Base-by-base conservation (phyloP, 2,797 vertebrate genomes). In the Pygocentrus nattereri region DNA sequence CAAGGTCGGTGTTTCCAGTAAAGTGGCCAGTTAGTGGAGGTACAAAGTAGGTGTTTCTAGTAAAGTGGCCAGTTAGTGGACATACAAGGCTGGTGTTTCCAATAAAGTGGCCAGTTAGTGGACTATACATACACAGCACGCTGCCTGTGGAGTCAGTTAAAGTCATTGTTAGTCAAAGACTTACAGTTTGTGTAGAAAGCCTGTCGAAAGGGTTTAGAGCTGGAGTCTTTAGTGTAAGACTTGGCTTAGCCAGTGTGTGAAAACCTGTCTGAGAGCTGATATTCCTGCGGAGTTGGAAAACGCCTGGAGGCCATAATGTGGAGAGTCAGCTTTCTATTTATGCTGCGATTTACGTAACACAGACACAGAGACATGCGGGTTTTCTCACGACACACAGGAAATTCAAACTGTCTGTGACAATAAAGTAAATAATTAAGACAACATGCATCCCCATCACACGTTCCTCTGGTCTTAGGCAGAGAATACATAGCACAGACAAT, bases 241-340 rank as follows among this genome's bases (percentile, higher is more conserved):
- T 16, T 30, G 25, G 7, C 23, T 10, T 50, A 30, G 19, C 10
- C 16, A 18, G 44, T 27, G n/a, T 71, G 68, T 70, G 15, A 62
- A 10, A 16, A 70, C 65, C 65, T 68, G 65, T 68, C 65, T 47
- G 25, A 70, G 44, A 23, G 44, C 25, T 50, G 50, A 73, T 73
- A 49, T 56, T 73, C 44, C 30, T 44, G 64, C 34, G 44, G 34
- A 68, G 38, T 8, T 13, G 64, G 49, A 73, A 49, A 73, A 54
- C 10, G 70, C 70, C 70, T n/a, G 30, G 27, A 56, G 27, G 70
- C 70, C 27, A 15, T 34, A 73, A 73, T 19, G 50, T 16, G 19
- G 49, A 56, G 70, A 54, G 70, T 30, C 49, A 34, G 70, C 50
- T 54, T 73, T 56, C 70, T 31, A 56, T 73, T 30, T 56, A 31